Conservation (phyloP, 2,113 vertebrate genomes). For the Natator depressus region DNA sequence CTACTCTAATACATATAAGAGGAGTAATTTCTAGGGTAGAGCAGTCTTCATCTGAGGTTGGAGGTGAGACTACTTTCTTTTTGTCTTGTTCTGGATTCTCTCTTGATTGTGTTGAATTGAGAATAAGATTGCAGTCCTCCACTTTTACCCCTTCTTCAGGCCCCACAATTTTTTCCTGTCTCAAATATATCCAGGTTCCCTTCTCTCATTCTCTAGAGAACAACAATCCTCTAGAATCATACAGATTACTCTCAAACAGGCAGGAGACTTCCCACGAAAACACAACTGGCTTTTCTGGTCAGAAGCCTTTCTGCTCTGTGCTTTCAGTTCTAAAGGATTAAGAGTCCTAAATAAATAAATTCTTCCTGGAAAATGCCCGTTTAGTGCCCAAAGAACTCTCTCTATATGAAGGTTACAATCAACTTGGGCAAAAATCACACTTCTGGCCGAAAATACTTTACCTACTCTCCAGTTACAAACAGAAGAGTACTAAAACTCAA, state of each 20-base stretch:
- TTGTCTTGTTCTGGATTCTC: not conserved
- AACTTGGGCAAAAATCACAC: not conserved
- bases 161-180: not conserved
- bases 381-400: accelerated
- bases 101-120: not conserved
- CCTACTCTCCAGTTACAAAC: not conserved
- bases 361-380: not conserved
- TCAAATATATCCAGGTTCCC: not conserved
- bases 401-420: not conserved
- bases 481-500: not conserved
- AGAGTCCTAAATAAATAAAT: not conserved
- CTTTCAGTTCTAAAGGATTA: not conserved
- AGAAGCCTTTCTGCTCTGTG: not conserved
- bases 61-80: not conserved
- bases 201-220: not conserved
- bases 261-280: not conserved
- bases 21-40: not conserved
- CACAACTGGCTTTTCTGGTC: not conserved
- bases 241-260: accelerated
- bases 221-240: not conserved
- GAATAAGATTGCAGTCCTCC: not conserved
- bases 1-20: conserved; percentile 64
- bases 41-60: conserved; percentile 40
- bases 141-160: not conserved
- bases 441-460: not conserved